Evolutionary conservation across 2,797 vertebrate species (phyloP).

Genomic region (Champsocephalus gunnari): DNA sequence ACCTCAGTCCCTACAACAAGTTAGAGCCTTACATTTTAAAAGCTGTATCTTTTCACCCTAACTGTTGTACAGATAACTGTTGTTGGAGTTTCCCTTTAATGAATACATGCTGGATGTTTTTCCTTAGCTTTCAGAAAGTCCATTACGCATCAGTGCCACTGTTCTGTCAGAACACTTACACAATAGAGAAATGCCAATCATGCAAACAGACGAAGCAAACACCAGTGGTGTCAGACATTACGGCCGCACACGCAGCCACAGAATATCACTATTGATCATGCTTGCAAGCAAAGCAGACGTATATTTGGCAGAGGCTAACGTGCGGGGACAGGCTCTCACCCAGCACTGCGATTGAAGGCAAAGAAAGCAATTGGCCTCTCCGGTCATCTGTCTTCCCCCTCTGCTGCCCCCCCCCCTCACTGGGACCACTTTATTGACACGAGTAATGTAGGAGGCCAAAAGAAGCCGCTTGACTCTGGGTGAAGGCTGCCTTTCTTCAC

Average conservation of each 20-base stretch:
- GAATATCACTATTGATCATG: conserved; percentile 75
- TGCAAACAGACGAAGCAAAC: conserved; percentile 35
- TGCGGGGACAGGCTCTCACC: conserved; percentile 59
- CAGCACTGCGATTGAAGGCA: conserved; percentile 64
- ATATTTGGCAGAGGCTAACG: conserved; percentile 72
- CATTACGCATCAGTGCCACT: conserved; percentile 10
- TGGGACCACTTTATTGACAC: conserved; percentile 73
- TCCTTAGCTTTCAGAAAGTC: not conserved
- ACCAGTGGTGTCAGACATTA: conserved; percentile 55
- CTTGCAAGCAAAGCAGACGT: conserved; percentile 46
- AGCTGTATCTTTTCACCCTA: not conserved
- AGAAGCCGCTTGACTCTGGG: conserved; percentile 56
- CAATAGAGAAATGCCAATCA: conserved; percentile 40
- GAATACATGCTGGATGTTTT: not conserved
- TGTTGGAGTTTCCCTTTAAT: conserved; percentile 1
- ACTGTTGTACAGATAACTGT: no score
- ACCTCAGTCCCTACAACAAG: not conserved
- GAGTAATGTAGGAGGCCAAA: conserved; percentile 68
- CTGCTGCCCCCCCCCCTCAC: conserved; percentile 27
- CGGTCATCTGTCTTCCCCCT: conserved; percentile 66
- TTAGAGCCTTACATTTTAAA: not conserved
- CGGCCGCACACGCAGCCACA: conserved; percentile 39
- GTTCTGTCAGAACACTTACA: conserved; percentile 4
- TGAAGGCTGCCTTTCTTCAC: conserved; percentile 74
- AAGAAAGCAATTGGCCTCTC: conserved; percentile 79